Conservation (phyloP, 2,888 invertebrate species). For the Ceriagrion tenellum region DNA sequence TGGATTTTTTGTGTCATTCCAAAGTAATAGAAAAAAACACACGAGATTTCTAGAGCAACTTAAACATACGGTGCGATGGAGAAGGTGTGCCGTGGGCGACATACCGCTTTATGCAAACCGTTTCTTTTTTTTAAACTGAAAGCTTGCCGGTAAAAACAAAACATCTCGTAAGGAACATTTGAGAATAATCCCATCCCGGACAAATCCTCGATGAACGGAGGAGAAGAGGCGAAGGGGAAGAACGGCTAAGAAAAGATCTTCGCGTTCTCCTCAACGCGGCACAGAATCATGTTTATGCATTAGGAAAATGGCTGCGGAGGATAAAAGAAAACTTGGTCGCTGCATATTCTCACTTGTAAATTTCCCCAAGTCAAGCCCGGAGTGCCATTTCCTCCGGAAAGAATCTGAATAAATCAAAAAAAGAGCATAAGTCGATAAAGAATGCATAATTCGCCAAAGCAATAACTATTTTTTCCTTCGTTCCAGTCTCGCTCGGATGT, state of each 20-base stretch:
- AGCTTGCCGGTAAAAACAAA: neutral
- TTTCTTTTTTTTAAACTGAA: neutral
- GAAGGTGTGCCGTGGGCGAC: too few species aligned
- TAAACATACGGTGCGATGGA: too few species aligned
- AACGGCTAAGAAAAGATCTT: neutral
- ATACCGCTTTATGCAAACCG: too few species aligned
- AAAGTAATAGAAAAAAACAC: too few species aligned
- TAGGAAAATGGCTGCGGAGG: neutral
- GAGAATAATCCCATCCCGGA: neutral
- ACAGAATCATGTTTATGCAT: conserved; percentile 1
- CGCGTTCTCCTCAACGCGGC: neutral
- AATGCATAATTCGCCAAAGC: neutral
- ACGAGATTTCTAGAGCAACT: too few species aligned
- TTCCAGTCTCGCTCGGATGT: neutral
- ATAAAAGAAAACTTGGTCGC: neutral
- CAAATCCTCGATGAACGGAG: neutral
- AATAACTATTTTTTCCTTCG: neutral
- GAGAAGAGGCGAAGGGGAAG: neutral
- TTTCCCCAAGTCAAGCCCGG: neutral
- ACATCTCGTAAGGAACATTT: neutral
- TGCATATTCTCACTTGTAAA: neutral
- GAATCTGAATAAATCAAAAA: neutral
- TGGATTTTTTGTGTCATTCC: too few species aligned
- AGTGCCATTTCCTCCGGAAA: neutral
- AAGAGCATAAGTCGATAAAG: neutral